Evolutionary conservation across 2,797 vertebrate species (phyloP).

Genomic region (Amphiprion clarkii): DNA sequence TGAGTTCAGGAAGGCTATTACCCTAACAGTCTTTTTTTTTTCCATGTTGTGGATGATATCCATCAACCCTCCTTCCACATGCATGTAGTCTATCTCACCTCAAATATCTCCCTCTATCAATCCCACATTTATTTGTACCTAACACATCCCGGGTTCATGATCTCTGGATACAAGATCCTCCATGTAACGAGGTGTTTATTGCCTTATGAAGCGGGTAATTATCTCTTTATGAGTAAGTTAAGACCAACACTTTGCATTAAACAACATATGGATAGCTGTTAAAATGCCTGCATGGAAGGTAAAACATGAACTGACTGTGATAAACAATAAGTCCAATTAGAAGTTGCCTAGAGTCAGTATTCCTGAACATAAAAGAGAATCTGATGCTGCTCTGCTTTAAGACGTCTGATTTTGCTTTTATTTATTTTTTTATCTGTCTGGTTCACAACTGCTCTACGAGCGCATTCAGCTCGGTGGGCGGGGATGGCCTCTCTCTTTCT

Average conservation of each 20-base stretch:
- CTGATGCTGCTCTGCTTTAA: constrained; percentile 23
- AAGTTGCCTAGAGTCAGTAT: constrained; percentile 31
- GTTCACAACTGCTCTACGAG: constrained; percentile 45
- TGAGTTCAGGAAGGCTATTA: constrained; percentile 75
- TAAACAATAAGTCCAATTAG: constrained; percentile 54
- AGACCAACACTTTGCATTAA: constrained; percentile 49
- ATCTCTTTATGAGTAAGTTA: constrained; percentile 50
- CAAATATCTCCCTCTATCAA: constrained; percentile 14
- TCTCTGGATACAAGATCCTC: constrained; percentile 30
- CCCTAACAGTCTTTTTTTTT: constrained; percentile 40
- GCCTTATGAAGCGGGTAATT: constrained; percentile 54
- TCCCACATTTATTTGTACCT: constrained; percentile 31
- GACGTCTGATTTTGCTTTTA: constrained; percentile 56
- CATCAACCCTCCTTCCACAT: constrained; percentile 43
- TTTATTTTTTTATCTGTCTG: constrained; percentile 56
- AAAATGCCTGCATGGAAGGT: constrained; percentile 50
- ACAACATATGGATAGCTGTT: constrained; percentile 55
- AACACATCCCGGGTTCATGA: constrained; percentile 33
- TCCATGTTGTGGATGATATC: constrained; percentile 53
- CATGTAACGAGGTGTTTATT: constrained; percentile 59
- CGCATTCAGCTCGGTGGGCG: constrained; percentile 53
- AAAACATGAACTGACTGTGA: constrained; percentile 46
- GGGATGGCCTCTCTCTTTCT: constrained; percentile 62
- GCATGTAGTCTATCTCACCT: constrained; percentile 30
- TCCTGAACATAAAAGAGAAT: constrained; percentile 29